Base-by-base conservation (phyloP, 1,140 invertebrate genomes). In the Heterodera schachtii region DNA sequence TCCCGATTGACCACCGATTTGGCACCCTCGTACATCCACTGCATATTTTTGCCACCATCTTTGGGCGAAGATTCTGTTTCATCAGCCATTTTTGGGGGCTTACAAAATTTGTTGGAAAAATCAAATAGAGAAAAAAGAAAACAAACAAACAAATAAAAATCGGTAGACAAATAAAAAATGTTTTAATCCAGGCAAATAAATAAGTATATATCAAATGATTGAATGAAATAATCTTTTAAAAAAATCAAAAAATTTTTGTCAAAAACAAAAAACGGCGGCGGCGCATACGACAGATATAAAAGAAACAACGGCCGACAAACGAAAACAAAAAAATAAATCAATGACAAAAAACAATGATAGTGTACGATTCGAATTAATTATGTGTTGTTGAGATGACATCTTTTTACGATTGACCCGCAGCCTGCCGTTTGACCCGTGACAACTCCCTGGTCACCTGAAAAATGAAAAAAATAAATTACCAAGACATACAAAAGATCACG, bases 21-120 rank as follows among this genome's bases (percentile, higher is more conserved):
- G 46, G 85, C 21, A 6, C 84, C 84, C 7, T 87, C 84, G 66
- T 87, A 87, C 85, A 86, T 86, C 84, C 84, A 86, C 31, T 81
- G 19, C 69, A 85, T 71, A 13, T 85, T 81, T 75, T 84, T 78
- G 1, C 43, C 31, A 31, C 31, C 43, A 47, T 75, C 44, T 46
- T 57, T 81, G 19, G 77, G 31, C 41, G 77, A 69, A 8, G 31
- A 44, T 2, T 31, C 19, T n/a, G 47, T 21, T 5, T 66, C 49
- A 52, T 52, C 49, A 11, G 49, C 49, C 49, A 52, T 52, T 8
- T 52, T 11, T 2, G 49, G 49, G 6, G 11, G 49, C 49, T 9
- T 9, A 16, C 67, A 69, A 31, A 31, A 31, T 69, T 69, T 69
- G 8, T 19, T 69, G 31, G 31, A 31, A 31, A 0, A 69, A 7